These are phyloP conservation scores for Formica aserva DNA, from an alignment of 2,888 invertebrate species.

Conservation along the genomic window DNA sequence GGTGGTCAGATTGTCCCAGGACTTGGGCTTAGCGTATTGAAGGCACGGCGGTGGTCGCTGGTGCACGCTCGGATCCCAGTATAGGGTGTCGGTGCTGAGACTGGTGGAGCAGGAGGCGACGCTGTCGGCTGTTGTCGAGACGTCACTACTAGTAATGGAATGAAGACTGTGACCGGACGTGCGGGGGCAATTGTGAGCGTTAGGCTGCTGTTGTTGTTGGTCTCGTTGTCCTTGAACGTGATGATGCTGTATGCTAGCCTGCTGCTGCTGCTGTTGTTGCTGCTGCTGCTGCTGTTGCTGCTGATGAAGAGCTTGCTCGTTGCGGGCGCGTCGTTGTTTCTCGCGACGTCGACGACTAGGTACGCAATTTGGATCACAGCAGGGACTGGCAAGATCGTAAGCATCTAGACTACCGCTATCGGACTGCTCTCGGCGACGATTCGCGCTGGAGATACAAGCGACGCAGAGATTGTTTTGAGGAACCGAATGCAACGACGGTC, in stretches of 20 bases:
- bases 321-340: conserved; percentile 86
- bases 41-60: conserved; percentile 84
- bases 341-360: conserved; percentile 88
- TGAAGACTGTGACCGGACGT: conserved; percentile 89
- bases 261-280: conserved; percentile 37
- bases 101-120: conserved; percentile 94
- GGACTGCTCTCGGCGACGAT: conserved; percentile 78
- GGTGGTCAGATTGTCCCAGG: conserved; percentile 95
- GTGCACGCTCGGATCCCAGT: conserved; percentile 90
- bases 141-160: conserved; percentile 92
- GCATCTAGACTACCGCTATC: conserved; percentile 93
- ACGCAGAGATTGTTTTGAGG: conserved; percentile 81
- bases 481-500: conserved; percentile 61
- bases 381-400: conserved; percentile 94
- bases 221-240: conserved; percentile 70
- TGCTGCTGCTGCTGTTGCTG: conserved; percentile 71
- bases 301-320: conserved; percentile 81
- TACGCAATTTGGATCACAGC: conserved; percentile 95
- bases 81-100: conserved; percentile 94
- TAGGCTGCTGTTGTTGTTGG: conserved; percentile 73
- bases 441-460: conserved; percentile 84
- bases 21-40: conserved; percentile 91
- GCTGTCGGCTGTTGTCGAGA: conserved; percentile 89
- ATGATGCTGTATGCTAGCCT: conserved; percentile 64
- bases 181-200: conserved; percentile 79